Evolutionary conservation across 2,888 invertebrate genomes (phyloP).

Genomic region (Amphiduros pacificus): DNA sequence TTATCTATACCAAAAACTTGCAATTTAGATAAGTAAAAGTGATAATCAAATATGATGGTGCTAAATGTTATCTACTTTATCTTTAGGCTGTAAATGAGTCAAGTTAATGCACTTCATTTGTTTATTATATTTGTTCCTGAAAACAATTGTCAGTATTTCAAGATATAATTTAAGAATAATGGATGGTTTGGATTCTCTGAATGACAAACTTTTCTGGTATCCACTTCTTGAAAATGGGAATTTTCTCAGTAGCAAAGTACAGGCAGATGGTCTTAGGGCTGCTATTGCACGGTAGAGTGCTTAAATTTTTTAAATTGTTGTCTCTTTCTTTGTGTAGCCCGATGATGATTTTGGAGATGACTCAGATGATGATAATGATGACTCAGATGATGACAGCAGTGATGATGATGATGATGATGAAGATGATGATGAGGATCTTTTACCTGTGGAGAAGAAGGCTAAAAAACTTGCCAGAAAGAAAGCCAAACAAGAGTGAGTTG

Average conservation of each 20-base stretch:
- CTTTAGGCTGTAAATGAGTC: conserved; percentile 9
- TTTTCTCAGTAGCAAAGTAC: no score
- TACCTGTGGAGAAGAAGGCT: conserved; percentile 85
- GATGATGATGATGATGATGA: conserved; percentile 38
- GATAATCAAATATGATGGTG: no score
- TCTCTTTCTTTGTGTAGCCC: conserved; percentile 4
- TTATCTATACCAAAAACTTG: no score
- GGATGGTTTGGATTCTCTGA: no score
- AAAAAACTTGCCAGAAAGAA: conserved; percentile 76
- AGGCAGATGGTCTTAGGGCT: no score
- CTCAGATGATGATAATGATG: conserved; percentile 44
- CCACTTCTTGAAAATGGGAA: no score
- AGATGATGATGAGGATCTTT: conserved; percentile 55
- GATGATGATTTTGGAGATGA: conserved; percentile 50
- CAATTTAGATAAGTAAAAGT: no score
- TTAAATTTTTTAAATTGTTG: background rate
- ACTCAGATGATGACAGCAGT: conserved; percentile 57
- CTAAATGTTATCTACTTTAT: background rate
- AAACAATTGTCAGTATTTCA: no score
- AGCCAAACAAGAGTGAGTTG: conserved; percentile 66
- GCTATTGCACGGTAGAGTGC: no score
- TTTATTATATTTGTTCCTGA: no score
- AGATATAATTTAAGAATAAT: no score
- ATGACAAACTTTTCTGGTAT: no score
- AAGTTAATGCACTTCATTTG: conserved; percentile 11